phyloP scores from a whole-genome alignment of 1,140 invertebrate genomes.

The Camponotus pennsylvanicus region DNA sequence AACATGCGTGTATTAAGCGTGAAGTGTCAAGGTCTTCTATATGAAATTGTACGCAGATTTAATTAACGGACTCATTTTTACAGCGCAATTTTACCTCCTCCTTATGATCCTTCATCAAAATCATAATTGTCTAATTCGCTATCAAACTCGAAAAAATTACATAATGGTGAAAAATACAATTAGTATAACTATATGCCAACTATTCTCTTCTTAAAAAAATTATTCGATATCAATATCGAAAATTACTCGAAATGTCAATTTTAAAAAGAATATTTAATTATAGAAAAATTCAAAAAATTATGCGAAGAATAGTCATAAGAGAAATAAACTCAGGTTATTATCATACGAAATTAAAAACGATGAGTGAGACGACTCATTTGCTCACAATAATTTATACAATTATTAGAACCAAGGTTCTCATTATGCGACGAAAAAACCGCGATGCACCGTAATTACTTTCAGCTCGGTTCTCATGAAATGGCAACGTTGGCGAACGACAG shows the following conservation, averaged over 20 bases:
- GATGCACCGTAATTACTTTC: slow-evolving; percentile 32
- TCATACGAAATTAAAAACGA: slow-evolving; percentile 24
- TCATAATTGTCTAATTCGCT: slow-evolving; percentile 3
- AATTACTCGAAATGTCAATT: not conserved
- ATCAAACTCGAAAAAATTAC: not conserved
- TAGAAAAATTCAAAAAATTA: not conserved
- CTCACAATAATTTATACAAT: slow-evolving; percentile 35
- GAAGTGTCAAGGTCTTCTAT: slow-evolving; percentile 78
- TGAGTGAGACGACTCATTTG: slow-evolving; percentile 19
- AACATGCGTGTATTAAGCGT: slow-evolving; percentile 78
- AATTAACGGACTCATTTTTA: slow-evolving; percentile 69
- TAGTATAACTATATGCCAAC: slow-evolving; percentile 6
- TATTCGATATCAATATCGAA: too few relatives aligned
- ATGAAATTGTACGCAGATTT: slow-evolving; percentile 72
- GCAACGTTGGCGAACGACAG: slow-evolving; percentile 30
- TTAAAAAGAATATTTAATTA: not conserved
- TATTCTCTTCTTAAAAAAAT: not conserved
- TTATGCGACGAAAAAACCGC: slow-evolving; percentile 4
- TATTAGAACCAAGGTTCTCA: slow-evolving; percentile 28
- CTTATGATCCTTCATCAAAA: slow-evolving; percentile 11
- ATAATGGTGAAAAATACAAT: not conserved
- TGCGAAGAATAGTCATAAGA: not conserved
- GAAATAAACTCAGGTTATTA: slow-evolving; percentile 1
- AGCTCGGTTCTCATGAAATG: slow-evolving; percentile 19
- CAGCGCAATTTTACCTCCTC: slow-evolving; percentile 26